Evolutionary conservation across 1,140 invertebrate genomes (phyloP), one percentile per base, ranked within the genome.

Genomic region (Drosophila mauritiana): DNA sequence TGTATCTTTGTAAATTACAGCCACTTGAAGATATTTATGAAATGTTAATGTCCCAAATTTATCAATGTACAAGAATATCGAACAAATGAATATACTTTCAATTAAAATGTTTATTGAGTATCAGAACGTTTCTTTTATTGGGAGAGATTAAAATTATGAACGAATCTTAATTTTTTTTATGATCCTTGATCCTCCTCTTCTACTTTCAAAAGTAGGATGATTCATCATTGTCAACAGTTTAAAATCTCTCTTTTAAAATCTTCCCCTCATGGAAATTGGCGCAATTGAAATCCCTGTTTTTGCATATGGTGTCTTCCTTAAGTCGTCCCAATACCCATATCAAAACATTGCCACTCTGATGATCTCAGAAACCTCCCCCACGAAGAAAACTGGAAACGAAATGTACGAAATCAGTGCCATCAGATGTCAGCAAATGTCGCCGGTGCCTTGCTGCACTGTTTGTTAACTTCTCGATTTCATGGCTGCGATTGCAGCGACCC

Each of bases 401-500:
- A 64, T 45, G 51, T 51, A 61, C 48, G 40, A 69, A 85, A 82
- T 82, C 82, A 68, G 74, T 70, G 59, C 49, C 82, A 77, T 80
- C 73, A 63, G 68, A 75, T 76, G 61, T 75, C 52, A 74, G 52
- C 39, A 43, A 57, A 58, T 61, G 63, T 68, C 31, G 45, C 15
- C 49, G 27, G 36, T 65, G 63, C 36, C 17, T 39, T 57, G 37
- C 27, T 63, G 31, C 31, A 31, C 36, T 73, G 55, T 82, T 73
- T 84, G 65, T 80, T 81, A 86, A 74, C 81, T 81, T 86, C 81
- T 85, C 82, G 82, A 85, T 85, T 85, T 85, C 82, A 85, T 81
- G 81, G 63, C 64, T 70, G 78, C 68, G 82, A 85, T 85, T 86
- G 74, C 59, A 51, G 61, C 64, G 78, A 79, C 74, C 82, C 73